Conservation (phyloP, 2,113 vertebrate genomes). For the Labeo catla region DNA sequence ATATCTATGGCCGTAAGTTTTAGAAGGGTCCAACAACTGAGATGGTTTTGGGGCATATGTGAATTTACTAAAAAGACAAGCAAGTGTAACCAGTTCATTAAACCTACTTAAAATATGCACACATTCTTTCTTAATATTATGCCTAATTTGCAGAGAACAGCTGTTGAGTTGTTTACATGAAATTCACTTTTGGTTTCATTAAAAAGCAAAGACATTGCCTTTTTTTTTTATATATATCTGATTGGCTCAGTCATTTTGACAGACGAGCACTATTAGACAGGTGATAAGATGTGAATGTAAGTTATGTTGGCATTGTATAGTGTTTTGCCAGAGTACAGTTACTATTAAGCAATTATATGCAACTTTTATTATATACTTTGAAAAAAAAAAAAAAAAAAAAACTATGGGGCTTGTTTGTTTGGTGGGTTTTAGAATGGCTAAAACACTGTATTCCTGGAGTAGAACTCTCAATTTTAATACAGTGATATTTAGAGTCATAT, state of each 20-base stretch:
- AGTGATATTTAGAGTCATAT: slow-evolving; percentile 55
- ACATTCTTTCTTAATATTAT: background rate
- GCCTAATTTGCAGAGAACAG: background rate
- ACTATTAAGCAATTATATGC: too few relatives aligned
- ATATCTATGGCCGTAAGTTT: background rate
- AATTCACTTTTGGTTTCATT: background rate
- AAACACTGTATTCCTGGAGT: background rate
- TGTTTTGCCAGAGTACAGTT: too few relatives aligned
- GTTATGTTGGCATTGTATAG: too few relatives aligned
- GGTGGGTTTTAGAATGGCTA: background rate
- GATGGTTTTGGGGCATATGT: background rate
- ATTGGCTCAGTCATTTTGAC: too few relatives aligned
- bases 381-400: background rate
- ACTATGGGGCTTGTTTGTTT: background rate
- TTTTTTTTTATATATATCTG: background rate
- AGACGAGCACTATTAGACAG: background rate
- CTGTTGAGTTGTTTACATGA: background rate
- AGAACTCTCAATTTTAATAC: background rate
- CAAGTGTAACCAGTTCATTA: background rate
- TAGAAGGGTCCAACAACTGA: background rate
- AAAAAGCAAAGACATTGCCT: background rate
- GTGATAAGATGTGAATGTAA: too few relatives aligned
- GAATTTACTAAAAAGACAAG: too few relatives aligned
- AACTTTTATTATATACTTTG: too few relatives aligned
- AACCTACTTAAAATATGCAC: background rate